Conservation (phyloP, 2,888 invertebrate genomes). For the Sphaerophoria taeniata region DNA sequence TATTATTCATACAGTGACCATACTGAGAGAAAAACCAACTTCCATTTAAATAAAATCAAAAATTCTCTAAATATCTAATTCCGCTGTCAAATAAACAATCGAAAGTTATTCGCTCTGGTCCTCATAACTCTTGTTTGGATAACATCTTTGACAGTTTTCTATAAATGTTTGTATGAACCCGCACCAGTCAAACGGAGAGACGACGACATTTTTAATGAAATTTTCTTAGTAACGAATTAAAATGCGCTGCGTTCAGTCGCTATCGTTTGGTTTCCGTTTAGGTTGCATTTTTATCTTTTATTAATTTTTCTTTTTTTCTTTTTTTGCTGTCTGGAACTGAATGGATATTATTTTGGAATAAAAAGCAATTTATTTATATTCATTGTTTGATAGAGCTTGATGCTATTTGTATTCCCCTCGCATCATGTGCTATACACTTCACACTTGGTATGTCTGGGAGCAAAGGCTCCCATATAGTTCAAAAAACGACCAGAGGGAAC, state of each 20-base stretch:
- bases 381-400: slow-evolving; percentile 41
- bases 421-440: slow-evolving; percentile 56
- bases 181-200: slow-evolving; percentile 37
- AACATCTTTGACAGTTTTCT: slow-evolving; percentile 50
- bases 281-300: slow-evolving; percentile 41
- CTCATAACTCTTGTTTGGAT: slow-evolving; percentile 46
- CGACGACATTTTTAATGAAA: neutral
- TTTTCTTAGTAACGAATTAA: slow-evolving; percentile 45
- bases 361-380: slow-evolving; percentile 26
- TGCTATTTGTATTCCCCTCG: slow-evolving; percentile 64
- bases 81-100: slow-evolving; percentile 47
- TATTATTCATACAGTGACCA: no score
- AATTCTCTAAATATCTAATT: slow-evolving; percentile 20
- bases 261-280: slow-evolving; percentile 58
- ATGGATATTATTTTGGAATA: slow-evolving; percentile 6
- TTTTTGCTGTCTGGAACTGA: slow-evolving; percentile 24
- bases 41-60: slow-evolving; percentile 2
- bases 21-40: no score
- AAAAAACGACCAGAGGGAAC: neutral
- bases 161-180: no score
- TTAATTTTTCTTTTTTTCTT: slow-evolving; percentile 7
- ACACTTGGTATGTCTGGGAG: slow-evolving; percentile 50
- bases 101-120: slow-evolving; percentile 42
- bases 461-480: neutral
- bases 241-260: slow-evolving; percentile 58